Evolutionary conservation across 92 coral and sea anemone species (phyloP).

Genomic region (Palythoa caribaeorum): DNA sequence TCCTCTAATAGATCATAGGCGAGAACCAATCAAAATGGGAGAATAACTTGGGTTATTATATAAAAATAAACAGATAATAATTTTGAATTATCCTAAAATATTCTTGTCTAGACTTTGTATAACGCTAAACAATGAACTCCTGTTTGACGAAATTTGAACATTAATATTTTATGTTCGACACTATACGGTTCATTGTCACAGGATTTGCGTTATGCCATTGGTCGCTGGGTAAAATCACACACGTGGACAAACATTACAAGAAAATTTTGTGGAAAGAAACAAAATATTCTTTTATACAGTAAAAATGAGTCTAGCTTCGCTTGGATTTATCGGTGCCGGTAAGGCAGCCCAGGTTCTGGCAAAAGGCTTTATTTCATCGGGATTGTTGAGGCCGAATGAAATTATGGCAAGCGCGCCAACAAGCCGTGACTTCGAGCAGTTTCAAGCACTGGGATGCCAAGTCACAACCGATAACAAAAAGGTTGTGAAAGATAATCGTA

Average conservation of each 20-base stretch:
- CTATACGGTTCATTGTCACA: no score
- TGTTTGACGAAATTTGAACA: no score
- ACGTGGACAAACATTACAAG: conserved; percentile 33
- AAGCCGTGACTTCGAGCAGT: conserved; percentile 78
- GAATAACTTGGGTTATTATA: no score
- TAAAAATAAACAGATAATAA: no score
- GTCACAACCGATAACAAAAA: conserved; percentile 91
- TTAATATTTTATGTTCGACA: no score
- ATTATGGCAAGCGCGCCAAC: conserved; percentile 94
- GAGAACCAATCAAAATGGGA: no score
- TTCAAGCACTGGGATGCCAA: conserved; percentile 88
- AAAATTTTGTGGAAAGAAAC: not conserved
- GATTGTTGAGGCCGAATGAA: conserved; percentile 83
- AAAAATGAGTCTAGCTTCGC: conserved; percentile 82
- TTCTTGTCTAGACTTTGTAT: no score
- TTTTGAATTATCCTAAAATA: not conserved
- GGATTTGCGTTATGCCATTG: no score
- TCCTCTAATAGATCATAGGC: no score
- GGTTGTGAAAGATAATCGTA: conserved; percentile 81
- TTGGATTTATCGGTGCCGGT: conserved; percentile 98
- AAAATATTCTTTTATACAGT: not conserved
- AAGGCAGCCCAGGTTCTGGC: conserved; percentile 94
- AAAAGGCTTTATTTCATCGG: conserved; percentile 92
- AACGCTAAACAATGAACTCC: no score
- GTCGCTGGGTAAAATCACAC: not conserved